Base-by-base conservation (phyloP, 1,140 invertebrate species). In the Anoplolepis gracilipes region DNA sequence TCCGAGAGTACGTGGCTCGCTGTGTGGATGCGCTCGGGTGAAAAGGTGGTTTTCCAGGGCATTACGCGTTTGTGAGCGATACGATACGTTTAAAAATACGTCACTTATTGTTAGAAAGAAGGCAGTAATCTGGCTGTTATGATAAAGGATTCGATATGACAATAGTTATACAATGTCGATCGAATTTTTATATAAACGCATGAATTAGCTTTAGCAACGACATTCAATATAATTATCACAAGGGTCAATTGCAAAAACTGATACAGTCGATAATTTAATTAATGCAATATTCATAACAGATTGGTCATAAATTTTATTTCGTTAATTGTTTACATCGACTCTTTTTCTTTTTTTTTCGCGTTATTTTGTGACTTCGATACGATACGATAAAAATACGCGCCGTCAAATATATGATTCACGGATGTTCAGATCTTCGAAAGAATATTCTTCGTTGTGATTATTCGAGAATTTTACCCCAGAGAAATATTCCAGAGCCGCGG, bases 401-500 rank as follows among this genome's bases (percentile, higher is more conserved):
- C 62, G 33, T 36, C 19, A 46, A 61, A 73, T 49, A 57, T 25
- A 33, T 59, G 8, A 73, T 72, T 42, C 67, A 53, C 25, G 53
- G 42, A 25, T 30, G 42, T 64, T 62, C 22, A 36, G 22, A 77
- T 53, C 62, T 53, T 79, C 22, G 53, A 46, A 79, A 79, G 78
- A 82, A 73, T 55, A 73, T 73, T 59, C 78, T 57, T 22, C 78
- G 42, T 39, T 53, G 53, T 59, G 78, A 65, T 82, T 72, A 82
- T 73, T 70, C 69, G 78, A 72, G 55, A 72, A 73, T 61, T 49
- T 49, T 72, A 59, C 78, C 67, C 67, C 65, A 42, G 78, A 81
- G 78, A 82, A 82, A 81, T 72, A 57, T 81, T 72, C 67, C 78
- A 81, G 46, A 49, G 33, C 65, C 33, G 65, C 65, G 77, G 13